A percentile compares a stretch with the other conserved stretches of the same genome.
phyloP scores from a whole-genome alignment of 2,888 invertebrate genomes.

The Papilio gigon region DNA sequence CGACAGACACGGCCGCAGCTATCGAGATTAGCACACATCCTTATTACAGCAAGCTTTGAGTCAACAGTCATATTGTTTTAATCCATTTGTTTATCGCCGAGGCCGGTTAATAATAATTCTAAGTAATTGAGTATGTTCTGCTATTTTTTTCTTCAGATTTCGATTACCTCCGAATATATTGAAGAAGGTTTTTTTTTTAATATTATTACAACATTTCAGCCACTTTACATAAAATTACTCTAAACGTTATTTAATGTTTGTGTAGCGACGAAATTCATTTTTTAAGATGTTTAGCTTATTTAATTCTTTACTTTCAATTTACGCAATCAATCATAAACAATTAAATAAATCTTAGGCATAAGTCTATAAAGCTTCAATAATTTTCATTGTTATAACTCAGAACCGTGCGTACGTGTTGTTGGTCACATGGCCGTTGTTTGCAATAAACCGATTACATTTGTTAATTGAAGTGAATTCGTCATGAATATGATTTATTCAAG shows the following conservation, averaged over 20 bases:
- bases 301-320: no score
- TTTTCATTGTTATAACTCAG: neutral
- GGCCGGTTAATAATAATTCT: neutral
- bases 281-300: no score
- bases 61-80: neutral
- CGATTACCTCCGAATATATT: neutral
- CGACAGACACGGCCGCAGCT: slow-evolving; percentile 40
- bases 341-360: neutral
- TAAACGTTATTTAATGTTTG: no score
- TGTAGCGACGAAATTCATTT: no score
- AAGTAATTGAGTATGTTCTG: neutral
- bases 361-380: neutral
- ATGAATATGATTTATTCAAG: slow-evolving; percentile 12
- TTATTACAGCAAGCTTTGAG: slow-evolving; percentile 42
- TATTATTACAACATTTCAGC: neutral
- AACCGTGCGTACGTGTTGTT: slow-evolving; percentile 20
- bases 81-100: neutral
- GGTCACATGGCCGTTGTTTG: slow-evolving; percentile 12
- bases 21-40: slow-evolving; percentile 47
- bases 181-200: neutral
- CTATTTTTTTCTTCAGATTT: neutral
- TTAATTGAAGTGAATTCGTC: slow-evolving; percentile 21
- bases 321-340: neutral
- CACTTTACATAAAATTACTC: neutral
- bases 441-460: slow-evolving; percentile 8